Evolutionary conservation across 2,113 vertebrate genomes (phyloP).

Genomic region (Burhinus bistriatus): DNA sequence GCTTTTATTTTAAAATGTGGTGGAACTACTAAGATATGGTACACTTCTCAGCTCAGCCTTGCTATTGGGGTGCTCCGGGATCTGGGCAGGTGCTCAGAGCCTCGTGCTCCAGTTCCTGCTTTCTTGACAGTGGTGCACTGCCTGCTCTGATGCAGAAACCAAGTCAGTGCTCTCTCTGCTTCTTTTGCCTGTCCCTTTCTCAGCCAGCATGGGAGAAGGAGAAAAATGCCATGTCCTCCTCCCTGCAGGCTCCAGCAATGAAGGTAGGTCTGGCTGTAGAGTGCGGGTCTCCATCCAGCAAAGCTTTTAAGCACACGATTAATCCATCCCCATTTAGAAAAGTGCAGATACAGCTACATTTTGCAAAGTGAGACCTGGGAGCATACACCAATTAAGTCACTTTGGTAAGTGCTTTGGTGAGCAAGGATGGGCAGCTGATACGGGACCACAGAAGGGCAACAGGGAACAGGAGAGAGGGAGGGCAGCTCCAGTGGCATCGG

Average conservation of each 20-base stretch:
- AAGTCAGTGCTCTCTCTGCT: neutral
- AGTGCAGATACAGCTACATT: neutral
- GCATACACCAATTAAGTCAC: neutral
- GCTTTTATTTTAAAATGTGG: neutral
- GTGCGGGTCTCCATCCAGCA: slow-evolving; percentile 18
- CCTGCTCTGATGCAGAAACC: neutral
- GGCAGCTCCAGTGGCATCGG: neutral
- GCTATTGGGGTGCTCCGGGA: neutral
- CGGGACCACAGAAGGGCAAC: neutral
- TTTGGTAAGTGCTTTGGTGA: neutral
- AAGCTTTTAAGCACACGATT: slow-evolving; percentile 2
- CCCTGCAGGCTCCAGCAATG: neutral
- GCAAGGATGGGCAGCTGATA: neutral
- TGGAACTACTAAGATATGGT: neutral
- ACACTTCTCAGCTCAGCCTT: neutral
- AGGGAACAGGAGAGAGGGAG: neutral
- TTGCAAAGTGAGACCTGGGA: neutral
- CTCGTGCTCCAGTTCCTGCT: neutral
- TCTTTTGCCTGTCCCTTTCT: neutral
- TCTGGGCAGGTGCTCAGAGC: neutral
- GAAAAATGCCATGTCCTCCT: neutral
- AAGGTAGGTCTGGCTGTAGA: neutral
- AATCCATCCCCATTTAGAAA: slow-evolving; percentile 16
- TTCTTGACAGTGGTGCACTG: neutral
- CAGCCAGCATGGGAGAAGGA: neutral